Conservation (phyloP, 2,797 vertebrate genomes). For the Garrulus glandarius region DNA sequence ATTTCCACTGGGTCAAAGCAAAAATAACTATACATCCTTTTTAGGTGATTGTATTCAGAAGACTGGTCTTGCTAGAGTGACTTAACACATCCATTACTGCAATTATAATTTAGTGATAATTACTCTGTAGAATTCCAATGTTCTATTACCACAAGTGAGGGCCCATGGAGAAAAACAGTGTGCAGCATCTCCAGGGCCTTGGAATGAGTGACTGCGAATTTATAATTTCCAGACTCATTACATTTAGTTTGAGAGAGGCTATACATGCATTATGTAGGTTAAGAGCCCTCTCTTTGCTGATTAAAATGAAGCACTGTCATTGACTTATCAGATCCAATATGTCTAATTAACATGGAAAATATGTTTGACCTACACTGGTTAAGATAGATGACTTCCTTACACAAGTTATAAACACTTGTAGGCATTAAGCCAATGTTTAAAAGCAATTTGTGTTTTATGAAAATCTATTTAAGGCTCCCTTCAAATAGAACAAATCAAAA, state of each 20-base stretch:
- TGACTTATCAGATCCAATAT: conserved; percentile 47
- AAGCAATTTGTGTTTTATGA: conserved; percentile 41
- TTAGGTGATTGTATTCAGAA: conserved; percentile 69
- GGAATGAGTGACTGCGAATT: conserved; percentile 41
- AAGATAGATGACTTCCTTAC: conserved; percentile 67
- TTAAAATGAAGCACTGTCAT: conserved; percentile 60
- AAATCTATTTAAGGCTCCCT: conserved; percentile 50
- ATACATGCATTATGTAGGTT: conserved; percentile 44
- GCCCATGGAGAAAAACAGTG: conserved; percentile 11
- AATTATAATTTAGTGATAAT: conserved; percentile 71
- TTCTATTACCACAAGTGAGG: conserved; percentile 54
- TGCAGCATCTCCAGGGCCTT: conserved; percentile 35
- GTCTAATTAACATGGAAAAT: conserved; percentile 69
- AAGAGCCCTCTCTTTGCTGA: conserved; percentile 35
- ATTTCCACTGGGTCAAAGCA: conserved; percentile 61
- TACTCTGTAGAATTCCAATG: conserved; percentile 47
- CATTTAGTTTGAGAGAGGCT: conserved; percentile 17
- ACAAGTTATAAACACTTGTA: conserved; percentile 59
- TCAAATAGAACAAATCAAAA: not conserved
- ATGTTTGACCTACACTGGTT: conserved; percentile 45
- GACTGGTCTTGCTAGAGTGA: conserved; percentile 46
- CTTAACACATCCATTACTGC: conserved; percentile 63
- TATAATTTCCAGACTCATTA: conserved; percentile 71
- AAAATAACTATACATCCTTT: conserved; percentile 67
- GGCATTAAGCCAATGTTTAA: conserved; percentile 46